Evolutionary conservation across 2,888 invertebrate species (phyloP).

Genomic region (Microdon myrmicae): DNA sequence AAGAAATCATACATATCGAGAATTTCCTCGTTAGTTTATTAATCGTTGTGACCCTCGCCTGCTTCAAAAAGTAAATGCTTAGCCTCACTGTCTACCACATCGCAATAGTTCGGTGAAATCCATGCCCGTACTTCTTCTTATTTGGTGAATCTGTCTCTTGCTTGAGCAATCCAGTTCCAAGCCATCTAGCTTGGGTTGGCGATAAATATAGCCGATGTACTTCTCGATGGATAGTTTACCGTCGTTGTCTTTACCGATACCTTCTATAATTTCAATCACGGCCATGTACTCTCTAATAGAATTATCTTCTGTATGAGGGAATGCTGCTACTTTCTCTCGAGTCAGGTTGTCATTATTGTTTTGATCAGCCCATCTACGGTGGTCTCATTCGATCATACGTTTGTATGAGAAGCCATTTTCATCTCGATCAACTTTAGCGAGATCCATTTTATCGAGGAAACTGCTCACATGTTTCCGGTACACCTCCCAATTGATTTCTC

Average conservation of each 20-base stretch:
- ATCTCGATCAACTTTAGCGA: slow-evolving; percentile 74
- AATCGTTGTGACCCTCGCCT: slow-evolving; percentile 90
- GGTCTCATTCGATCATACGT: slow-evolving; percentile 85
- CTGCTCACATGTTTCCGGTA: slow-evolving; percentile 84
- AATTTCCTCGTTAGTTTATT: slow-evolving; percentile 88
- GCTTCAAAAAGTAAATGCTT: slow-evolving; percentile 95
- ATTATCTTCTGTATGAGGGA: slow-evolving; percentile 96
- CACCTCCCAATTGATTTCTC: slow-evolving; percentile 85
- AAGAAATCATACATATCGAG: slow-evolving; percentile 96
- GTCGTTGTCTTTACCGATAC: slow-evolving; percentile 96
- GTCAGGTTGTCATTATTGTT: slow-evolving; percentile 85
- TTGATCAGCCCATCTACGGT: slow-evolving; percentile 82
- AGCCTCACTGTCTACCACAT: slow-evolving; percentile 96
- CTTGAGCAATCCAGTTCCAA: slow-evolving; percentile 92
- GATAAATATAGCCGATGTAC: slow-evolving; percentile 97
- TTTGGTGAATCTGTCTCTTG: slow-evolving; percentile 88
- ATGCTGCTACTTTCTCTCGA: slow-evolving; percentile 87
- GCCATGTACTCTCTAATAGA: slow-evolving; percentile 91
- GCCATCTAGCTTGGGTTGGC: slow-evolving; percentile 73
- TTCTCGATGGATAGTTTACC: slow-evolving; percentile 91
- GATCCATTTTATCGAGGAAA: slow-evolving; percentile 82
- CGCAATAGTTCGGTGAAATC: slow-evolving; percentile 96
- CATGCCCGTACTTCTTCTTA: slow-evolving; percentile 88
- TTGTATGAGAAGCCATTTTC: slow-evolving; percentile 82
- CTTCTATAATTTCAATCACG: slow-evolving; percentile 93